These are phyloP conservation scores for Hoplostethus atlanticus DNA, from an alignment of 2,797 vertebrate species.

Conservation along the genomic window DNA sequence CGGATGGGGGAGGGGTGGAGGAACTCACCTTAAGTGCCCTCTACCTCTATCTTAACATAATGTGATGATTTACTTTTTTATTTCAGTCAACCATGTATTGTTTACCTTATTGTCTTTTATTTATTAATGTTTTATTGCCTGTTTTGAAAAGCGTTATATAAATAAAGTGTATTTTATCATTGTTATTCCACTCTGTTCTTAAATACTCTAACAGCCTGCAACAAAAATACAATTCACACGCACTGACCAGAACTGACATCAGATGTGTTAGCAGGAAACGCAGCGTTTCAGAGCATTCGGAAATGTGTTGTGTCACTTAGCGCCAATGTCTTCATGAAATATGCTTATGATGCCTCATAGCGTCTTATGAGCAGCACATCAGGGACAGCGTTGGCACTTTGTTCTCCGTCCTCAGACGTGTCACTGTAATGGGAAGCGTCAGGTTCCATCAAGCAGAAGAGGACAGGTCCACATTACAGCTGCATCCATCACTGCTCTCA, in stretches of 20 bases:
- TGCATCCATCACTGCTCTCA: constrained; percentile 81
- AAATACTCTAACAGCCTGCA: constrained; percentile 27
- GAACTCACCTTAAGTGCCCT: not conserved
- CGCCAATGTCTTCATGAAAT: constrained; percentile 50
- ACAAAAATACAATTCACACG: constrained; percentile 45
- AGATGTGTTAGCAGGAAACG: constrained; percentile 52
- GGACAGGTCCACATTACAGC: constrained; percentile 81
- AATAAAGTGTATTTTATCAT: not conserved
- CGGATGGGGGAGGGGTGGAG: no score
- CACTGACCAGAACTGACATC: constrained; percentile 58
- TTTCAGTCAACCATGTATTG: not conserved
- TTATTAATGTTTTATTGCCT: constrained; percentile 23
- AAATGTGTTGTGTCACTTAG: constrained; percentile 64
- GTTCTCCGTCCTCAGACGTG: constrained; percentile 61
- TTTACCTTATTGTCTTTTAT: not conserved
- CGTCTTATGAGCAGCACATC: constrained; percentile 57
- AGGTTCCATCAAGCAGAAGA: constrained; percentile 78
- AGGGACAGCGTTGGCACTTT: constrained; percentile 69
- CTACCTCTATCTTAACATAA: not conserved
- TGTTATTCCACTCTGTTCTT: constrained; percentile 4
- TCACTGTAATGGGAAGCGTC: constrained; percentile 76
- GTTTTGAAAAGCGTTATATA: constrained; percentile 17
- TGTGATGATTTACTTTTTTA: not conserved
- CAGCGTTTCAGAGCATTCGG: constrained; percentile 46
- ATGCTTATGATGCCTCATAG: constrained; percentile 47